Base-by-base conservation (phyloP, 2,797 vertebrate genomes). In the Cossypha niveicapilla region DNA sequence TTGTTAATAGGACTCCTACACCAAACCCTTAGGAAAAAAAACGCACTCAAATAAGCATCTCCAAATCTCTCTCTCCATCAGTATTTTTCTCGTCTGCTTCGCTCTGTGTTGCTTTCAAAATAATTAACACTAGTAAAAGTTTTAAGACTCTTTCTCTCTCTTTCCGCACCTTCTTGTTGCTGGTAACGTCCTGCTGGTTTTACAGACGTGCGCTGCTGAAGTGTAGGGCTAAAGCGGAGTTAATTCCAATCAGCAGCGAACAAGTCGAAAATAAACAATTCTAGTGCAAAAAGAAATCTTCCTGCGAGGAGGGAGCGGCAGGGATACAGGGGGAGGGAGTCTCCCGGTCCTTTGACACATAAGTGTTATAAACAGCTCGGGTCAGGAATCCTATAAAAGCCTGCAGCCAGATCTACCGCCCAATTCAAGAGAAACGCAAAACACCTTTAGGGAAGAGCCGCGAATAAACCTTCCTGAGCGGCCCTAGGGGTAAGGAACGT, bases 11-110 rank as follows among this genome's bases (percentile, higher is more conserved):
- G 73, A 89, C 92, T 91, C 94, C 94, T 88, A 90, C 95, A 93
- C 92, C 82, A 73, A 95, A 79, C 65, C 86, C 88, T 85, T 35
- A 92, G 95, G 88, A 91, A 85, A 94, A 94, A 93, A 91, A 91
- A 42, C 17, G 19, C 75, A 21, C 74, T 66, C 90, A 11, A 51
- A 48, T 65, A 94, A 92, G 83, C 89, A 90, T 32, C 88, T 86
- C 93, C 75, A 78, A 62, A 84, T 91, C 84, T 95, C 83, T 74
- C 88, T 88, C 79, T 86, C 71, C 95, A 91, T 94, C 91, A 42
- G 92, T 76, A 63, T 63, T 87, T 93, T 85, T 76, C 79, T 87
- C 60, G 24, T 88, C 81, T 90, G 86, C 58, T 79, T 86, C 28
- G 9, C 54, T 22, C 78, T 8, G 79, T n/a, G 72, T 58, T 77